These are phyloP conservation scores for Halcyon smyrnensis DNA, from an alignment of 2,797 vertebrate species.

Conservation along the genomic window DNA sequence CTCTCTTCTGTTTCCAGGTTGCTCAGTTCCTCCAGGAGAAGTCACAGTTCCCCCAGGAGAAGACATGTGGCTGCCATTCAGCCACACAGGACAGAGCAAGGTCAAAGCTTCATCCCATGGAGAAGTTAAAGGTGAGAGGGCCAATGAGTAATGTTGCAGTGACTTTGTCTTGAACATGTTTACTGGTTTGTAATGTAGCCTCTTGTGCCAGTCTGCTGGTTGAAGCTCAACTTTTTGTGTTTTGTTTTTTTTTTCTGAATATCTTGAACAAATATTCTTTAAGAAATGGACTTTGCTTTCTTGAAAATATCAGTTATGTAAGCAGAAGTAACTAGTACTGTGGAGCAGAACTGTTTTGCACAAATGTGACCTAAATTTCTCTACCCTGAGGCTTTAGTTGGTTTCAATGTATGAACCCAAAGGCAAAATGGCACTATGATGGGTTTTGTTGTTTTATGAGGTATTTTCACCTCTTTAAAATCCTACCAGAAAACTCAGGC, in stretches of 20 bases:
- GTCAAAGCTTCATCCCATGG: not conserved
- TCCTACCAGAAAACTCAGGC: not conserved
- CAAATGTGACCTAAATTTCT: slow-evolving; percentile 62
- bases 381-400: not conserved
- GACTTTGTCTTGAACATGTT: not conserved
- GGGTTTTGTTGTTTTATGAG: not conserved
- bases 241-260: not conserved
- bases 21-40: not conserved
- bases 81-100: not conserved
- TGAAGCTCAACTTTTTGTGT: not conserved
- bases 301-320: slow-evolving; percentile 43
- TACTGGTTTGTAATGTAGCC: not conserved
- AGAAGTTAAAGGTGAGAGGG: not conserved
- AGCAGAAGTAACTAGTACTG: not conserved
- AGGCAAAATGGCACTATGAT: not conserved
- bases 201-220: not conserved
- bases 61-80: not conserved
- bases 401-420: not conserved
- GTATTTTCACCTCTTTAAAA: slow-evolving; percentile 21
- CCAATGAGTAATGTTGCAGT: not conserved
- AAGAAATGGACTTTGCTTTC: slow-evolving; percentile 4
- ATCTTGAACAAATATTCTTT: not conserved
- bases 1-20: not conserved
- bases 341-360: slow-evolving; percentile 30
- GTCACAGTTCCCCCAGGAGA: not conserved